Conservation (phyloP, 2,888 invertebrate genomes). For the Emmelina monodactyla region DNA sequence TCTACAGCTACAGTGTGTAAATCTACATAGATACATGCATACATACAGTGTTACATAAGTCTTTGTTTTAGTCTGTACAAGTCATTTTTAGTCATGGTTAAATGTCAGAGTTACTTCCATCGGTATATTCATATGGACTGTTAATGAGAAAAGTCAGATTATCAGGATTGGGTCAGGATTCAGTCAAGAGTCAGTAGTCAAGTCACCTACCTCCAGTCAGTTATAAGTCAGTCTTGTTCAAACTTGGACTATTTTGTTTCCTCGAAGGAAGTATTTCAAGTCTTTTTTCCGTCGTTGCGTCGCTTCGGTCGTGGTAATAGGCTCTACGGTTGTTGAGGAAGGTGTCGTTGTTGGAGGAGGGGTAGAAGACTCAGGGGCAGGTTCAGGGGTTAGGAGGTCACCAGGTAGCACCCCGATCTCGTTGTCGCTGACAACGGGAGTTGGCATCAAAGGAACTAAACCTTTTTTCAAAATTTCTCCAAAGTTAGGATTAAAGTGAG, state of each 20-base stretch:
- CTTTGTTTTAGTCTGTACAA: no score
- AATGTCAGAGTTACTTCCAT: no score
- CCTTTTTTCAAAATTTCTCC: conserved; percentile 35
- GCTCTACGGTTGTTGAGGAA: conserved; percentile 23
- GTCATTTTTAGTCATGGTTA: no score
- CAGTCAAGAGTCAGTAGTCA: conserved; percentile 13
- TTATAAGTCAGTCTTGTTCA: conserved; percentile 43
- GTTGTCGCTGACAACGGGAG: conserved; percentile 46
- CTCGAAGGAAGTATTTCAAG: conserved; percentile 50
- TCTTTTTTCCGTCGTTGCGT: conserved; percentile 44
- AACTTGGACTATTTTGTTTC: conserved; percentile 58
- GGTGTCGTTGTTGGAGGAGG: conserved; percentile 17
- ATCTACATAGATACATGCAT: no score
- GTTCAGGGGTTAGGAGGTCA: conserved; percentile 38
- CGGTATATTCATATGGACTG: no score
- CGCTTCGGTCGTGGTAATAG: conserved; percentile 27
- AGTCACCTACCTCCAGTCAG: conserved; percentile 29
- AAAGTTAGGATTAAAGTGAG: conserved; percentile 31
- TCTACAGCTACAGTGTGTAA: no score
- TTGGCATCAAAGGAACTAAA: conserved; percentile 33
- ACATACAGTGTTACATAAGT: no score
- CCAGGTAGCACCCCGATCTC: conserved; percentile 52
- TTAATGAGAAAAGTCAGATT: no score
- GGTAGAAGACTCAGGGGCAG: conserved; percentile 3
- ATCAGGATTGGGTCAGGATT: no score